Evolutionary conservation across 2,888 invertebrate species (phyloP).

Genomic region (Vesta saturnalis): DNA sequence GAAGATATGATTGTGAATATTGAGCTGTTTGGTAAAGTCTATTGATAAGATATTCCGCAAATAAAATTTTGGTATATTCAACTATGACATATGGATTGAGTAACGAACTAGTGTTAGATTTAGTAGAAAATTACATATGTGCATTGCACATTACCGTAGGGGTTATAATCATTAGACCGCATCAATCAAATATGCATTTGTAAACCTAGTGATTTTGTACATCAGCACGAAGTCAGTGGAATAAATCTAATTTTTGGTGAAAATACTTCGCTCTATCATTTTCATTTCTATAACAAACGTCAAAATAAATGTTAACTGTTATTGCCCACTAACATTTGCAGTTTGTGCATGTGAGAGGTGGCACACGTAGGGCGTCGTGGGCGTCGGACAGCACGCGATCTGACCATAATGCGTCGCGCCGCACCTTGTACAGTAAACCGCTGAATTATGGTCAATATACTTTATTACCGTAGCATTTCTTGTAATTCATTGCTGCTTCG

Average conservation of each 20-base stretch:
- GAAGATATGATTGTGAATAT: too few relatives aligned
- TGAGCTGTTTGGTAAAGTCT: too few relatives aligned
- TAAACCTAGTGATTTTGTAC: constrained; percentile 19
- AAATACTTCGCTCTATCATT: constrained; percentile 21
- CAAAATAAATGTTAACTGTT: background rate
- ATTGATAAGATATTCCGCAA: too few relatives aligned
- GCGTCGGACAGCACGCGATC: constrained; percentile 48
- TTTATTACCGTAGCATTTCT: constrained; percentile 50
- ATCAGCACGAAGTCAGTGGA: constrained; percentile 21
- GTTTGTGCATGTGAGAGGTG: constrained; percentile 24
- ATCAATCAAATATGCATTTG: constrained; percentile 36
- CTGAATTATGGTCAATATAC: constrained; percentile 54
- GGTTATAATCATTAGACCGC: constrained; percentile 24
- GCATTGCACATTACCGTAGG: constrained; percentile 19
- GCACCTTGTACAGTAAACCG: constrained; percentile 48
- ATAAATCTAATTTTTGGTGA: constrained; percentile 26
- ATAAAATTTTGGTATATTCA: too few relatives aligned
- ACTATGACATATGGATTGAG: too few relatives aligned
- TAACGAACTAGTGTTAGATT: constrained; percentile 12
- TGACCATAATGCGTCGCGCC: constrained; percentile 49
- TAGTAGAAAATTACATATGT: constrained; percentile 22
- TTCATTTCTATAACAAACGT: constrained; percentile 16
- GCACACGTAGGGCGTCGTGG: constrained; percentile 30
- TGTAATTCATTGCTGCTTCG: constrained; percentile 52
- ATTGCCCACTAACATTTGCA: background rate